phyloP scores from a whole-genome alignment of 2,888 invertebrate species.

The Temnothorax rugatulus region DNA sequence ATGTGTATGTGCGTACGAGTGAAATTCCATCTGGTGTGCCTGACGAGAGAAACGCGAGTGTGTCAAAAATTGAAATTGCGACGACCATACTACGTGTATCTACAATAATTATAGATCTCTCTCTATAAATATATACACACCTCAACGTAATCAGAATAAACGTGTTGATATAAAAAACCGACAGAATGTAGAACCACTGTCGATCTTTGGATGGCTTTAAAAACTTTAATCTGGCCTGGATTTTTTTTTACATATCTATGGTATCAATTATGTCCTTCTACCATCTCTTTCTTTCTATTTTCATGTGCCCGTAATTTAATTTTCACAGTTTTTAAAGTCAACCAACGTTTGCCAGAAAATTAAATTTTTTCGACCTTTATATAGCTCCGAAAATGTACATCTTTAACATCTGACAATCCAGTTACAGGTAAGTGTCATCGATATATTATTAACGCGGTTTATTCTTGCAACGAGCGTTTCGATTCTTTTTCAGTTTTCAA shows the following conservation, averaged over 20 bases:
- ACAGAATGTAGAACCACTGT: background rate
- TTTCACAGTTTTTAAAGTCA: constrained; percentile 5
- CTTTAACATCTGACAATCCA: background rate
- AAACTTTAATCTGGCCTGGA: background rate
- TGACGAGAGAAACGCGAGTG: constrained; percentile 51
- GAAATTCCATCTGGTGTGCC: constrained; percentile 30
- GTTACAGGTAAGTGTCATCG: constrained; percentile 24
- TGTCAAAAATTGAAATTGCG: constrained; percentile 67
- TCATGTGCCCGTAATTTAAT: background rate
- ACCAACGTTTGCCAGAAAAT: constrained; percentile 13
- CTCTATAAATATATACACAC: constrained; percentile 78
- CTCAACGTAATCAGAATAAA: constrained; percentile 77
- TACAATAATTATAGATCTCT: constrained; percentile 82
- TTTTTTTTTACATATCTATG: background rate
- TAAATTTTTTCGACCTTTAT: background rate
- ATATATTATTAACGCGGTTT: background rate
- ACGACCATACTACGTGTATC: constrained; percentile 83
- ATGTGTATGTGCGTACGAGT: constrained; percentile 23
- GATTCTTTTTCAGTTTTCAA: background rate
- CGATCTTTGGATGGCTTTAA: constrained; percentile 44
- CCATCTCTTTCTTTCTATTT: background rate
- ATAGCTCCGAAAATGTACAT: background rate
- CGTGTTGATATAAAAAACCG: constrained; percentile 78
- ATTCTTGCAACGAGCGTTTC: background rate
- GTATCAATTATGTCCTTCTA: background rate